Conservation (phyloP, 1,140 invertebrate genomes). For the Drepana arcuata region DNA sequence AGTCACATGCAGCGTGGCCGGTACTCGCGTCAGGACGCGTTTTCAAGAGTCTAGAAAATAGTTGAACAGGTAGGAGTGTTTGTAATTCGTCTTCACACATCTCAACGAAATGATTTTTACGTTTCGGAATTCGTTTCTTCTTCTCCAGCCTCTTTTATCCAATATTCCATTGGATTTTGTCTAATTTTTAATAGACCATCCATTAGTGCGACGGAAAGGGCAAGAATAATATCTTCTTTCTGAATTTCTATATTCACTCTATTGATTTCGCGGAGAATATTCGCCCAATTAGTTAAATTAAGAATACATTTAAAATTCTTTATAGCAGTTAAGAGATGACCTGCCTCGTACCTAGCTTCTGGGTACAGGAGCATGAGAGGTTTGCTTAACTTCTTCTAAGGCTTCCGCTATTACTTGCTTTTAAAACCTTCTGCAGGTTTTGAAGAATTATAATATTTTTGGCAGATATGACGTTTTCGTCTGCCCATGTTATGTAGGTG, state of each 20-base stretch:
- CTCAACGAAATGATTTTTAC: no score
- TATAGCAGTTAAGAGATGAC: slow-evolving; percentile 11
- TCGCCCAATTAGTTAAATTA: slow-evolving; percentile 15
- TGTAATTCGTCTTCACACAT: no score
- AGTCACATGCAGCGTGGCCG: no score
- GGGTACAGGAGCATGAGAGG: slow-evolving; percentile 10
- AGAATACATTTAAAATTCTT: no score
- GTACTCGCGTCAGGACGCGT: no score
- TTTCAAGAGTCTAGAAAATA: no score
- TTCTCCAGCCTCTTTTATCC: no score
- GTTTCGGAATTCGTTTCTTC: no score
- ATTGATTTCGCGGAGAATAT: slow-evolving; percentile 18
- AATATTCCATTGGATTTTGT: no score
- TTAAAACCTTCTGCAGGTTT: slow-evolving; percentile 29
- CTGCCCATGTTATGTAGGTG: slow-evolving; percentile 30
- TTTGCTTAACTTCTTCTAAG: slow-evolving; percentile 14
- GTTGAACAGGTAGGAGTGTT: no score
- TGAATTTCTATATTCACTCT: slow-evolving; percentile 16
- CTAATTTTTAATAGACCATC: no score
- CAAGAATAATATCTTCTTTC: slow-evolving; percentile 17
- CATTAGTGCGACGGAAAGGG: slow-evolving; percentile 15
- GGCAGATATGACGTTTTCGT: slow-evolving; percentile 35
- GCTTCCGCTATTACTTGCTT: no score
- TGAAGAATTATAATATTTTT: slow-evolving; percentile 34
- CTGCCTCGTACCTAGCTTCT: slow-evolving; percentile 11